Conservation (phyloP, 2,113 vertebrate species). For the Poecilia latipinna region DNA sequence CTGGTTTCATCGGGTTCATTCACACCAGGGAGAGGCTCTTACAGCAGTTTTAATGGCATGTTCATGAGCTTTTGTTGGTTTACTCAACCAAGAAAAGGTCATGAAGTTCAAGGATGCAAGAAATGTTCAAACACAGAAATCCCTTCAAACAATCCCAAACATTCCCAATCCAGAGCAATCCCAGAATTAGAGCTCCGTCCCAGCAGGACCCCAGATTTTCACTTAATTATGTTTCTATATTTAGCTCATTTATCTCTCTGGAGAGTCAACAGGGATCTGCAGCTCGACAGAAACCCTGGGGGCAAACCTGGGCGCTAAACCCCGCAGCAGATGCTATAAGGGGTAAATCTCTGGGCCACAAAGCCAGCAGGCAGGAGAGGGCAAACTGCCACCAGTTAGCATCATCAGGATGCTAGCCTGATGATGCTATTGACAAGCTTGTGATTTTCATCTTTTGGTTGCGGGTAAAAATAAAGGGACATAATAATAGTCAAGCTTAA, state of each 20-base stretch:
- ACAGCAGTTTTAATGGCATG: neutral
- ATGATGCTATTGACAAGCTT: no score
- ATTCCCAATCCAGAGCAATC: neutral
- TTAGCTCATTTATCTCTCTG: conserved; percentile 31
- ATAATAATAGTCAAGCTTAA: no score
- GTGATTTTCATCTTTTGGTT: no score
- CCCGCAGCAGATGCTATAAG: conserved; percentile 63
- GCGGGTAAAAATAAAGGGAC: no score
- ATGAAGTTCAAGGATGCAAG: neutral
- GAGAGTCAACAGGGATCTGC: conserved; percentile 13
- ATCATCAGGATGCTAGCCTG: neutral
- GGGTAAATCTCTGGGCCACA: conserved; percentile 60
- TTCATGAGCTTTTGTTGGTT: conserved; percentile 7
- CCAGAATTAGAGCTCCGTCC: neutral
- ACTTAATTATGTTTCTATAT: conserved; percentile 62
- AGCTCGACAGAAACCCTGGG: conserved; percentile 36
- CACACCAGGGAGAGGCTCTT: neutral
- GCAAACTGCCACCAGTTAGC: neutral
- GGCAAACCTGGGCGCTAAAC: conserved; percentile 28
- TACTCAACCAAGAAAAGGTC: neutral
- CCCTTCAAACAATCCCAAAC: neutral
- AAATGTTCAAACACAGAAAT: neutral
- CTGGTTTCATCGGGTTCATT: neutral
- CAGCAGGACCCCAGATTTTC: neutral
- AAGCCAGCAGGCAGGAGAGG: conserved; percentile 32